Evolutionary conservation across 2,888 invertebrate species (phyloP).

Genomic region (Chrysolina oricalcia): DNA sequence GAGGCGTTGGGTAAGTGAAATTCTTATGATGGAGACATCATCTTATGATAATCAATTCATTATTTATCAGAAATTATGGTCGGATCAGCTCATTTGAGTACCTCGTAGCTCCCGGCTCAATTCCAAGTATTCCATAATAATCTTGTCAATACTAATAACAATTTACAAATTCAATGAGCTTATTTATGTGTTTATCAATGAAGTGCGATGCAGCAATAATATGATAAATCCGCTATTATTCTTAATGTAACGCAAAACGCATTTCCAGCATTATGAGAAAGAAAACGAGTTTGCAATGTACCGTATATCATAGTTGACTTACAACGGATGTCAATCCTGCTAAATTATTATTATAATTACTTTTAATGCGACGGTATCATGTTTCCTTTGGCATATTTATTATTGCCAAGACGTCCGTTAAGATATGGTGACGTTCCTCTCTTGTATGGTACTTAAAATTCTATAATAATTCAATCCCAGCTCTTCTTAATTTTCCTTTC

Average conservation of each 20-base stretch:
- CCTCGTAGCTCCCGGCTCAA: background rate
- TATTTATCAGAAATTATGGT: too few relatives aligned
- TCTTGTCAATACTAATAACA: conserved; percentile 18
- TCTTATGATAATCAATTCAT: too few relatives aligned
- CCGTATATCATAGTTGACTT: conserved; percentile 64
- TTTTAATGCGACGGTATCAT: conserved; percentile 69
- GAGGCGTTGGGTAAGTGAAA: too few relatives aligned
- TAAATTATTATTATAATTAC: conserved; percentile 70
- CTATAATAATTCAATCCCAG: conserved; percentile 52
- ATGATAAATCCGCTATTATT: conserved; percentile 45
- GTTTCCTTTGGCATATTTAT: conserved; percentile 69
- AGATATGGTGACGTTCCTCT: conserved; percentile 59
- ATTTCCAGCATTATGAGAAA: conserved; percentile 50
- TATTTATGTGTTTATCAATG: conserved; percentile 31
- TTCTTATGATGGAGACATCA: too few relatives aligned
- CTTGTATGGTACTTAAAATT: conserved; percentile 57
- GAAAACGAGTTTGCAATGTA: conserved; percentile 53
- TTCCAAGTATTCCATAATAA: conserved; percentile 26
- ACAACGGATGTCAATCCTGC: conserved; percentile 62
- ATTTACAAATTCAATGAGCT: conserved; percentile 4
- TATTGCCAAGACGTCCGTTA: conserved; percentile 58
- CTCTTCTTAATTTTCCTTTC: conserved; percentile 50
- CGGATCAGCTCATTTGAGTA: too few relatives aligned
- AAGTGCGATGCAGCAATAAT: conserved; percentile 36
- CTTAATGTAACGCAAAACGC: conserved; percentile 39